Base-by-base conservation (phyloP, 2,797 vertebrate species). In the Mormyrus proboscirostris region DNA sequence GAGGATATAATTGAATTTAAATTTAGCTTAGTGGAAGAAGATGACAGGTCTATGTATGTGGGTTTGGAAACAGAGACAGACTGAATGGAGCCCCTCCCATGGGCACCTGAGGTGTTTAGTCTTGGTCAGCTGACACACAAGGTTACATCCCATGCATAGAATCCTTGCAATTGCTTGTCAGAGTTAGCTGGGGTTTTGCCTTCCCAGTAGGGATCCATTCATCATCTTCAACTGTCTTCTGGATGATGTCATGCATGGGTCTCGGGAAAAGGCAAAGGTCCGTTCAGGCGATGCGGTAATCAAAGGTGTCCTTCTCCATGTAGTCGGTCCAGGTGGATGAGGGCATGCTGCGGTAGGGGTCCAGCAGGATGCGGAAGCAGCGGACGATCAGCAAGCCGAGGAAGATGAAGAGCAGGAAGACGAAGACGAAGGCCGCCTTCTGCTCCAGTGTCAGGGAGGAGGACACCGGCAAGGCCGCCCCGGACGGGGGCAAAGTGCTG, bases 271-370 rank as follows among this genome's bases (percentile, higher is more conserved):
- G 79, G 16, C 14, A 8, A 65, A 8, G 53, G 16, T 10, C 16
- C 29, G 19, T 14, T 96, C 95, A 97, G 92, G 96, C 96, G 88
- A 97, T 96, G 91, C 96, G 95, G 89, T 97, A 97, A 90, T 97
- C 96, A 7, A 97, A 96, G 0, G 96, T 96, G 93, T 97, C 97
- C 89, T 97, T 97, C 93, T 97, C 97, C 90, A 96, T 96, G 94
- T 97, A 97, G 93, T 97, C 96, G 10, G 96, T 97, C 97, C 97
- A 97, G 83, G 96, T 97, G 92, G 96, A 97, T 4, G 96, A 96
- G 19, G 97, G 96, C 96, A 97, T 97, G 92, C 96, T 97, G 89
- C 95, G 96, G 93, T 97, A 97, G 0, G 96, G 97, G 92, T 97
- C 97, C 79, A 97, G 94, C 90, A 97, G 95, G 93, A 97, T 97